Percentiles rank a stretch among this genome's conserved stretches.
These are phyloP conservation scores for Dipodomys spectabilis DNA, from an alignment of 2,113 vertebrate genomes.

Conservation along the genomic window DNA sequence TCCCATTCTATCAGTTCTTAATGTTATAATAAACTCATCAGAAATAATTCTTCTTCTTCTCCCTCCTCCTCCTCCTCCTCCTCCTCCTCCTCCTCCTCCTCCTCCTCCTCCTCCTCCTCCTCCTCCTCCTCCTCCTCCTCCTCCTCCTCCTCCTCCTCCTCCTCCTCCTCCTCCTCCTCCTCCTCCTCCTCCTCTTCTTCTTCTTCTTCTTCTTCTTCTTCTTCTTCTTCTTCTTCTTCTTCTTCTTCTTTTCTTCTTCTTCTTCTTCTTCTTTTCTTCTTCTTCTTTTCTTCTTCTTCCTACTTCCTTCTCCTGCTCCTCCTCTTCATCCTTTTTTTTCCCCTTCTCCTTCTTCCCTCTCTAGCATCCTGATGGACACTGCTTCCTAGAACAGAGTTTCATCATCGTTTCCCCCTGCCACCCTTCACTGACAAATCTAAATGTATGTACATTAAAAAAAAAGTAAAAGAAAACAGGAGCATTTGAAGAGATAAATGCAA, in stretches of 20 bases:
- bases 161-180: too few species aligned
- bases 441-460: conserved; percentile 75
- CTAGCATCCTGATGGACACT: conserved; percentile 65
- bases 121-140: too few species aligned
- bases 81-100: conserved; percentile 12
- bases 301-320: too few species aligned
- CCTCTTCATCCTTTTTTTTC: too few species aligned
- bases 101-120: neutral
- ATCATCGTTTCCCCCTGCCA: conserved; percentile 64
- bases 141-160: too few species aligned
- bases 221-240: too few species aligned
- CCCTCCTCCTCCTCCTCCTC: neutral
- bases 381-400: conserved; percentile 54
- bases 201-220: too few species aligned
- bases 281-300: too few species aligned
- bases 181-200: too few species aligned
- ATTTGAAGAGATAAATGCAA: conserved; percentile 84
- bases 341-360: conserved; percentile 52
- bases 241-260: too few species aligned
- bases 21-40: conserved; percentile 60
- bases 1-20: conserved; percentile 50
- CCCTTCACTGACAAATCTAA: conserved; percentile 80
- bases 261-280: too few species aligned
- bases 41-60: too few species aligned
- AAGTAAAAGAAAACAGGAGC: conserved; percentile 58